Base-by-base conservation (phyloP, 2,113 vertebrate genomes). In the Microtus montanus region DNA sequence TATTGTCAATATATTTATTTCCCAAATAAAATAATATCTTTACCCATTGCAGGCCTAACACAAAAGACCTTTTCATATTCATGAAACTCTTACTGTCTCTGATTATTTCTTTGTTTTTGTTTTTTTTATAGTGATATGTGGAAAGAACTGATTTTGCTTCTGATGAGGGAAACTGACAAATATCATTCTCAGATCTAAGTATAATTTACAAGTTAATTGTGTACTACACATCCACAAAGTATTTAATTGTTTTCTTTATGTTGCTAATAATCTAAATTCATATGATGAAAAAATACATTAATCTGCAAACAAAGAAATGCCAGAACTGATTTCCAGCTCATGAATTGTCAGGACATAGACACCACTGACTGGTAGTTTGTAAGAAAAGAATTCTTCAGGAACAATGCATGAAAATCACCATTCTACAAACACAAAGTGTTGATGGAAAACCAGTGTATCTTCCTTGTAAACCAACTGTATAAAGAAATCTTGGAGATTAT, bases 151-250 rank as follows among this genome's bases (percentile, higher is more conserved):
- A 35, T 90, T 82, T 87, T 92, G 96, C 73, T 71, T 82, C 58
- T 78, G 26, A 79, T 89, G 49, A 30, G 22, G 8, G 74, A 96
- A 93, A 93, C 77, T 71, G 80, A 5, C 66, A 94, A 93, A 71
- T 83, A 58, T 83, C 44, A 89, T 93, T 92, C 38, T 77, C 49
- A 93, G 13, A 88, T 77, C 58, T 88, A 83, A 89, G 44, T 47
- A 35, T 87, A 94, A 97, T 94, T 90, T 93, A 74, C 20, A 92
- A 88, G 92, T 90, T 94, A 96, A 92, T 96, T 94, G 70, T 85
- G 64, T 41, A 73, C 92, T 71, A 85, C 64, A 94, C 91, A 87
- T 12, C 41, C 13, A 85, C 20, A 73, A 92, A 85, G 3, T 95
- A 94, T 92, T 92, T 70, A 91, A 49, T 89, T 78, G 58, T 47